Base-by-base conservation (phyloP, 2,888 invertebrate genomes). In the Sesamia inferens region DNA sequence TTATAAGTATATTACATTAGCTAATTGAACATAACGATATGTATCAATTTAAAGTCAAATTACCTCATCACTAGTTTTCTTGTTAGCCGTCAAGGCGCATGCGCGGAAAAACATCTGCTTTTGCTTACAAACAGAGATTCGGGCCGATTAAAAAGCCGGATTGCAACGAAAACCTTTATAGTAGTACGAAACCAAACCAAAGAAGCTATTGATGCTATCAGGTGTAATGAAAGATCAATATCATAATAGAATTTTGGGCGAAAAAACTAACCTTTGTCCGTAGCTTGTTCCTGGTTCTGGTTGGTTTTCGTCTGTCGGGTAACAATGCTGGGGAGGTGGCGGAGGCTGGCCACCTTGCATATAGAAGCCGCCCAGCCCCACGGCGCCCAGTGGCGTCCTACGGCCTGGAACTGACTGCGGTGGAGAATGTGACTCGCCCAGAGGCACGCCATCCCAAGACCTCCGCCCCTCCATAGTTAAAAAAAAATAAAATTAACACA, bases 331-430 rank as follows among this genome's bases (percentile, higher is more conserved):
- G 55, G 96, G 96, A 80, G 95, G 94, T 48, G 92, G 93, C 87
- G 95, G 94, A 82, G 96, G 95, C 91, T 96, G 96, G 68, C 97
- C 97, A 78, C 96, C 96, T 91, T 98, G 98, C 92, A 98, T 98
- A 94, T 98, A 98, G 94, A 98, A 98, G n/a, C 98, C 98, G 42
- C 98, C 98, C 47, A 98, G 96, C 22, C 98, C 98, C 42, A 98
- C 98, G 10, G 98, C 97, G 16, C 98, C 98, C 71, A 98, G 94
- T 44, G 98, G 98, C 54, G 98, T 98, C 88, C 98, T 95, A 84
- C 98, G 94, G 2, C 97, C 97, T 54, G 97, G 97, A 78, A 97
- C 97, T 87, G 97, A 97, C 88, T 97, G 97, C 76, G 97, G 96
- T 73, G 96, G 96, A 77, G 96, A 96, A 84, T 94, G 96, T 47